Percentiles rank a stretch among this genome's conserved stretches.
These are phyloP conservation scores for Ptychoptera albimana DNA, from an alignment of 2,888 invertebrate species.

Conservation along the genomic window DNA sequence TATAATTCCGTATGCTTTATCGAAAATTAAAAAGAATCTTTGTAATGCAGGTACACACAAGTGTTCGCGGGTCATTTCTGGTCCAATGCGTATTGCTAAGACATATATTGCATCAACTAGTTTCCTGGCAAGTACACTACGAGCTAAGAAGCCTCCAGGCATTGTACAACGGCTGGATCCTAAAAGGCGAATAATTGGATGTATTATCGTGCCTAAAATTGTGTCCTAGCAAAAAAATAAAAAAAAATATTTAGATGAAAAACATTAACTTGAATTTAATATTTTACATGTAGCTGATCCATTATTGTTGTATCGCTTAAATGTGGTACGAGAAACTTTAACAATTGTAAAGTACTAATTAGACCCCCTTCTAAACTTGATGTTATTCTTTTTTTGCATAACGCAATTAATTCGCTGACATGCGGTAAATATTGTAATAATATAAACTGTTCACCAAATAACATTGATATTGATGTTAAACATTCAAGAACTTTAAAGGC, in stretches of 20 bases:
- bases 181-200: conserved; percentile 65
- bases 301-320: conserved; percentile 71
- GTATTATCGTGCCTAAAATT: conserved; percentile 65
- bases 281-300: conserved; percentile 63
- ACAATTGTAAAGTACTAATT: conserved; percentile 63
- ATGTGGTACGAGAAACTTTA: conserved; percentile 66
- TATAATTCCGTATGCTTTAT: conserved; percentile 38
- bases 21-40: conserved; percentile 67
- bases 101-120: conserved; percentile 67
- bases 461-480: conserved; percentile 65
- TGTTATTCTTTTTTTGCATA: conserved; percentile 67
- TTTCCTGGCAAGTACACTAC: conserved; percentile 63
- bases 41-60: conserved; percentile 52
- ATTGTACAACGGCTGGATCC: conserved; percentile 66
- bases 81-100: conserved; percentile 58
- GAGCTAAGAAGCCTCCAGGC: conserved; percentile 61
- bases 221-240: conserved; percentile 57
- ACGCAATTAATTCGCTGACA: conserved; percentile 66
- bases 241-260: conserved; percentile 2
- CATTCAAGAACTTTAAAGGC: conserved; percentile 81
- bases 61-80: conserved; percentile 60
- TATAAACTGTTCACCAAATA: conserved; percentile 80
- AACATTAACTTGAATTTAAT: background rate
- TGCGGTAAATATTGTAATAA: conserved; percentile 81
- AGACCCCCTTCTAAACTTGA: conserved; percentile 76